Evolutionary conservation across 2,797 vertebrate species (phyloP).

Genomic region (Mycteria americana): DNA sequence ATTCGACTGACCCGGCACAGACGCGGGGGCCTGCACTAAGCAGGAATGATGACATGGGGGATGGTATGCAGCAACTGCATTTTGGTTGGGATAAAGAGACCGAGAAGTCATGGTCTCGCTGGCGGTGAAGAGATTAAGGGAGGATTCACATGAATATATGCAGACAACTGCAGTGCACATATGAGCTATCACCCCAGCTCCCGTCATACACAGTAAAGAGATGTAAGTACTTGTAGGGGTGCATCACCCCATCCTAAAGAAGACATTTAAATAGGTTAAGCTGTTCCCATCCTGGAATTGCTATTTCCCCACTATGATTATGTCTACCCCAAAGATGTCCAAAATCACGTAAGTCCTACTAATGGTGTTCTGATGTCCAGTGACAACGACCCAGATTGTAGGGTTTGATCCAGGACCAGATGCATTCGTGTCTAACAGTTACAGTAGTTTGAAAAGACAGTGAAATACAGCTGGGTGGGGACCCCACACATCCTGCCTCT

Average conservation of each 20-base stretch:
- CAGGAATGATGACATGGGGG: not conserved
- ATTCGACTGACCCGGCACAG: rapidly evolving
- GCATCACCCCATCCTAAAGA: not conserved
- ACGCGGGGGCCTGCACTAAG: rapidly evolving
- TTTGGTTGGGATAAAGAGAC: not conserved
- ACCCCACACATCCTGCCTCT: not conserved
- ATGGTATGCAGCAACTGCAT: not conserved
- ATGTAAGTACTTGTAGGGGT: not conserved
- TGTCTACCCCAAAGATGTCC: not conserved
- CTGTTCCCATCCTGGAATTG: not conserved
- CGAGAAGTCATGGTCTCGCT: rapidly evolving
- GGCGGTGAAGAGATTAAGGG: not conserved
- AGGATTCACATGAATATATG: not conserved
- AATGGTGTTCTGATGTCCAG: not conserved
- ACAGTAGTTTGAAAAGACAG: not conserved
- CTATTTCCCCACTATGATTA: not conserved
- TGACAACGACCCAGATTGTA: not conserved
- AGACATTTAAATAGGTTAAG: not conserved
- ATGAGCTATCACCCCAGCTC: not conserved
- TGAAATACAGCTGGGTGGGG: not conserved
- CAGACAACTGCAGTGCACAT: not conserved
- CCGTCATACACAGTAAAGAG: not conserved
- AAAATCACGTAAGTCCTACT: not conserved
- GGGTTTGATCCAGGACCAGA: not conserved
- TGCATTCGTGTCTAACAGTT: not conserved